Evolutionary conservation across 2,797 vertebrate genomes (phyloP).

Genomic region (Pantherophis vulpinus): DNA sequence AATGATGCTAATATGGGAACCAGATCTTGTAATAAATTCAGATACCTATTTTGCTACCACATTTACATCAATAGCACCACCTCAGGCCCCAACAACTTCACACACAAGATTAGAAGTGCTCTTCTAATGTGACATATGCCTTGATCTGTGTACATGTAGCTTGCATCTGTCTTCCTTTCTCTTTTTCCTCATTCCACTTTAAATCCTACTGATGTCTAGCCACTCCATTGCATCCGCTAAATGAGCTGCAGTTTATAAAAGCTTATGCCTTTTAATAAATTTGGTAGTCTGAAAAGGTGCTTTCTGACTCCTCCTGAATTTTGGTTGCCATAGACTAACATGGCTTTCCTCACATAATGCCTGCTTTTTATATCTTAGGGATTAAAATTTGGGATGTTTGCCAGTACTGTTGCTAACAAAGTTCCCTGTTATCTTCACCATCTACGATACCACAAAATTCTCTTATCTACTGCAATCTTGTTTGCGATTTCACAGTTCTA

Average conservation of each 20-base stretch:
- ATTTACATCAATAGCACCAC: background rate
- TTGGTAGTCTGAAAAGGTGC: background rate
- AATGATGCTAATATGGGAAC: background rate
- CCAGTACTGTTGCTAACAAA: background rate
- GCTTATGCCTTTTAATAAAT: background rate
- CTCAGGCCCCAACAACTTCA: background rate
- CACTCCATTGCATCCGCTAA: background rate
- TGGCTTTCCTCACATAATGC: background rate
- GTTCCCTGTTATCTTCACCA: background rate
- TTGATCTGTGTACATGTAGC: background rate
- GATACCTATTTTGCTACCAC: background rate
- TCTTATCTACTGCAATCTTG: background rate
- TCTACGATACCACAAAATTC: background rate
- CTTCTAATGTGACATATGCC: background rate
- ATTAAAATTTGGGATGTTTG: background rate
- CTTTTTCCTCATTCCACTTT: background rate
- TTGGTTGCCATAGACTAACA: background rate
- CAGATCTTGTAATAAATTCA: background rate
- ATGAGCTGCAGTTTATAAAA: background rate
- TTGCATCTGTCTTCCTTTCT: background rate
- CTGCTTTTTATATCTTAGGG: background rate
- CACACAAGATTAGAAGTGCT: background rate
- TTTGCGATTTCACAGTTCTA: background rate
- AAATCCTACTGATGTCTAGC: background rate
- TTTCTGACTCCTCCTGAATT: background rate